Conservation (phyloP, 2,113 vertebrate species). For the Nycticorax nycticorax region DNA sequence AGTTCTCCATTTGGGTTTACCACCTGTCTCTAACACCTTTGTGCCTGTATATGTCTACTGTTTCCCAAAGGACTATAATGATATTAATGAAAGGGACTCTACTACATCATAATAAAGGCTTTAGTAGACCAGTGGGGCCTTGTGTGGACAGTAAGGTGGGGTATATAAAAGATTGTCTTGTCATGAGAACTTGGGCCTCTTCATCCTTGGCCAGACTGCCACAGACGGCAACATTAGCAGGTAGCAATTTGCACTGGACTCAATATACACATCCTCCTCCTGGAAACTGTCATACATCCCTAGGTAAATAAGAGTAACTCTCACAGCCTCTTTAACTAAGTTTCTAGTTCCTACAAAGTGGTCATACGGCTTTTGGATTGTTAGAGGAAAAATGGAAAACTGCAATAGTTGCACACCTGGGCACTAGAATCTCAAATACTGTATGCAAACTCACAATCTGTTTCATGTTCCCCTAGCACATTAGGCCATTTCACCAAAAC, state of each 20-base stretch:
- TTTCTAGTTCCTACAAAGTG: neutral
- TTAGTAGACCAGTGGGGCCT: neutral
- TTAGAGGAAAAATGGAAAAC: neutral
- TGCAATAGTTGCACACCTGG: neutral
- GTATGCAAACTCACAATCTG: accelerated
- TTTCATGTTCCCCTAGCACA: neutral
- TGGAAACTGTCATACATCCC: neutral
- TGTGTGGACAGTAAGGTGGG: neutral
- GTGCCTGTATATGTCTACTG: neutral
- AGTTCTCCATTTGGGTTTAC: neutral
- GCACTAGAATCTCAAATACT: neutral
- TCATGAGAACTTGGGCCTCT: neutral
- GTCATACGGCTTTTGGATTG: neutral
- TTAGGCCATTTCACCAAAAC: neutral
- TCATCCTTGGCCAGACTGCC: neutral
- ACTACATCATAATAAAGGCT: neutral
- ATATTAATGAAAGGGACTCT: neutral
- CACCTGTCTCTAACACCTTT: neutral
- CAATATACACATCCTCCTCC: neutral
- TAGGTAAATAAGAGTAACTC: neutral
- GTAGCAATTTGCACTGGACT: neutral
- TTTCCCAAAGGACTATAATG: neutral
- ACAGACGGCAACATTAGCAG: neutral
- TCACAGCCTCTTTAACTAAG: neutral
- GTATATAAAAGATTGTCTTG: neutral